Base-by-base conservation (phyloP, 2,113 vertebrate genomes). In the Myiopsitta monachus region DNA sequence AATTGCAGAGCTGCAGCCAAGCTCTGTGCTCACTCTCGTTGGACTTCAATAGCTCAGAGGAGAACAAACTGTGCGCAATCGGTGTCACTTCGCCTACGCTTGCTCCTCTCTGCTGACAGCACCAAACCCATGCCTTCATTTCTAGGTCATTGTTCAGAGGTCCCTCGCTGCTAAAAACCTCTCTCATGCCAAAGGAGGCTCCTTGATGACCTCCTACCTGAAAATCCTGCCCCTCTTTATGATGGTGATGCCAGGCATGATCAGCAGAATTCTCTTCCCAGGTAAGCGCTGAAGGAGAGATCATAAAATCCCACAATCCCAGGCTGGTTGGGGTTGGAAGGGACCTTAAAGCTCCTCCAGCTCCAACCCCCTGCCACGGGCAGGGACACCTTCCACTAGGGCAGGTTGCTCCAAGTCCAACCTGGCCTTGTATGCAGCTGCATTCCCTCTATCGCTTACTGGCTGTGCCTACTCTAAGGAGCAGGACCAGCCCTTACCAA, bases 81-180 rank as follows among this genome's bases (percentile, higher is more conserved):
- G 1, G 63, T 57, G 7, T 23, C 10, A 0, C 44, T 2, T 18
- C 82, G 31, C 10, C 39, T 11, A 15, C 10, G 74, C 8, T 9
- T 28, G 62, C 91, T 67, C 14, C 80, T 41, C 18, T 23, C 67
- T 46, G 52, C 18, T 36, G 70, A 19, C 62, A 54, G 69, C 38
- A 73, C 73, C 88, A 15, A 67, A 31, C 8, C 5, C 27, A 5
- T 31, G 79, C 63, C 24, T 86, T 91, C 81, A 54, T 92, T 93
- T 96, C 85, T 91, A 99, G 99, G 99, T 99, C 91, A 99, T 99
- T 5, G 99, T 99, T 43, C 99, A 99, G 97, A 98, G 99, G 88
- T 99, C 98, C 4, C 97, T 99, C 43, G 98, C 99, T 52, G 98
- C 99, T 75, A 99, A 99, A 96, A 99, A 96, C 95, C 97, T 99